A percentile compares a stretch with the other conserved stretches of the same genome.
Conservation (phyloP, 1,140 invertebrate species). For the Episyrphus balteatus region DNA sequence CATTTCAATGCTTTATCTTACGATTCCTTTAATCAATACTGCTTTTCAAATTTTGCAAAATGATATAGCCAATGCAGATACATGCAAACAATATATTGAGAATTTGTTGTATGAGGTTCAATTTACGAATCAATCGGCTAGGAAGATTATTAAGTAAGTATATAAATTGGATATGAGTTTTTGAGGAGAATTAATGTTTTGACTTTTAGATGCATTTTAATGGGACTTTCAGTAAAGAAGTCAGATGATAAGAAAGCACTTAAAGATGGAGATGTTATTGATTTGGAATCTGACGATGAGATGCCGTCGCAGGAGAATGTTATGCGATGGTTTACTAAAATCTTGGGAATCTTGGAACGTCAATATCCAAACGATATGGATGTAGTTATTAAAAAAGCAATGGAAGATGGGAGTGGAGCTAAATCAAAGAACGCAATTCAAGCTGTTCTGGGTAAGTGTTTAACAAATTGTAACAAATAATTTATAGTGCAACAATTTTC, state of each 20-base stretch:
- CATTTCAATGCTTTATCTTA: slow-evolving; percentile 20
- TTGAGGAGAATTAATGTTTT: background rate
- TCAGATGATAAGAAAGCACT: slow-evolving; percentile 1
- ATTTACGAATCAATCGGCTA: slow-evolving; percentile 17
- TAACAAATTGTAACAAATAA: no score
- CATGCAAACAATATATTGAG: slow-evolving; percentile 20
- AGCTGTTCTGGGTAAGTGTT: slow-evolving; percentile 24
- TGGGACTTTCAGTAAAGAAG: slow-evolving; percentile 10
- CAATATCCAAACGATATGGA: slow-evolving; percentile 59
- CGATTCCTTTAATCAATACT: slow-evolving; percentile 17
- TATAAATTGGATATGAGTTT: background rate
- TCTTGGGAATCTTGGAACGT: slow-evolving; percentile 43
- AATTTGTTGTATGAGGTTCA: slow-evolving; percentile 17
- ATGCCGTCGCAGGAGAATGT: background rate
- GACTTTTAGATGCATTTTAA: slow-evolving; percentile 39
- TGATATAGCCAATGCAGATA: slow-evolving; percentile 2
- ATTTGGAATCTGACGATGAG: slow-evolving; percentile 33
- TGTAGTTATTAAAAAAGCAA: slow-evolving; percentile 41
- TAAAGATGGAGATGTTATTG: slow-evolving; percentile 31
- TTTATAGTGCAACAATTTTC: background rate
- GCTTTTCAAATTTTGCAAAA: slow-evolving; percentile 16
- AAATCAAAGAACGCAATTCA: slow-evolving; percentile 23
- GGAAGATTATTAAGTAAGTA: slow-evolving; percentile 40
- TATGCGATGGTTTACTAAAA: slow-evolving; percentile 40
- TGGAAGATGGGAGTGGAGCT: slow-evolving; percentile 12